Evolutionary conservation across 2,888 invertebrate species (phyloP), one percentile per base, ranked within the genome.

Genomic region (Lasius platythorax): DNA sequence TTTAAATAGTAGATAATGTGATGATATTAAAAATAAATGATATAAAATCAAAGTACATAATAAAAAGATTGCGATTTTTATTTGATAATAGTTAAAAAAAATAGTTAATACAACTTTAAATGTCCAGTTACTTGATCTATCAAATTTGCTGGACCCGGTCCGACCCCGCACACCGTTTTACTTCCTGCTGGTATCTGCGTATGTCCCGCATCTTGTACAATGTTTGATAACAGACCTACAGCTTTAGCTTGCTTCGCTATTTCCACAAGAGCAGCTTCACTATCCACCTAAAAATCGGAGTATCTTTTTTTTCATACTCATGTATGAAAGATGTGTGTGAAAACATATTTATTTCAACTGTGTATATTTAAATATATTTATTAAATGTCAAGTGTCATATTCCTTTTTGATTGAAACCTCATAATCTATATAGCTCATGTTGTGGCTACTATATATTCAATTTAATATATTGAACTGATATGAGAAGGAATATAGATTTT

Each of bases 171-270:
- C 1, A 99, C 99, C 83, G 99, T 99, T 92, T 97, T 96, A 12
- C 98, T 97, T 88, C 99, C 99, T 0, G 98, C 96, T 68, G 97
- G 97, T 87, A 99, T 97, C 95, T 99, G 99, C 8, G 99, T 99
- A 89, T 98, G 97, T 2, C 99, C 99, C 5, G 99, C 99, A 95
- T 99, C 99, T 87, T 97, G 96, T 85, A 99, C 97, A 43, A 98
- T 94, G 86, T 97, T 97, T 15, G 97, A 96, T 56, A 97, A 95
- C 0, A 99, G 95, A 46, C 98, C 97, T 84, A 96, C 94, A 46
- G 96, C 95, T 90, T 96, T 97, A 0, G 99, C 99, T 86, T 96
- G 96, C 76, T 96, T 96, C 61, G 96, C 96, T 76, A 99, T 95
- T 87, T 96, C 95, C 88, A 97, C 95, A 89, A 99, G 95, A 92